Base-by-base conservation (phyloP, 1,140 invertebrate species). In the Lepidotrigona ventralis region DNA sequence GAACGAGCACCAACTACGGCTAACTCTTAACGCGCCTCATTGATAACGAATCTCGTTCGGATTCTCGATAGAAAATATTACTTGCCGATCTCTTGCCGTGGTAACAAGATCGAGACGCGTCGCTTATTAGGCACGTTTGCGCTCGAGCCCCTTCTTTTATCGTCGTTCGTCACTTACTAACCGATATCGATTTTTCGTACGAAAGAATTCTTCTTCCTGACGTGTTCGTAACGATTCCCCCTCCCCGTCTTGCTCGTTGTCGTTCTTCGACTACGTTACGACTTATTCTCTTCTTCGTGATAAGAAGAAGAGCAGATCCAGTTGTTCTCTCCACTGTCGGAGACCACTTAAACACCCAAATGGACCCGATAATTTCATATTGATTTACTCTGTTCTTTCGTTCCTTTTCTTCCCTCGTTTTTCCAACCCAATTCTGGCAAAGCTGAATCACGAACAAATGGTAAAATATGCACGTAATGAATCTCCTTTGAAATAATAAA, bases 321-420 rank as follows among this genome's bases (percentile, higher is more conserved):
- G 86, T 85, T 68, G 39, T 60, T 74, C 79, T 63, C 58, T 72
- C 56, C 68, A 46, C n/a, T n/a, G 39, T 23, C 39, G 56, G n/a
- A n/a, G 78, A 72, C 85, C 88, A 86, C 85, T 88, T 88, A 88
- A 83, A 88, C 83, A 79, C 72, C 81, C 74, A 84, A 85, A 88
- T 85, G 86, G 86, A 89, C 81, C 85, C 78, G 88, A 88, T 89
- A 85, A 89, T 89, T 88, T 89, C 85, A 82, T 86, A 81, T 86
- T 88, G 86, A 86, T 86, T 89, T 85, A 88, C 85, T 72, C 75
- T 79, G 54, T 51, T 39, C 39, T 17, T 1, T 12, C 72, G 17
- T 17, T 66, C 33, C 12, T 23, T n/a, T 21, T 8, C 33, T 26
- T 70, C 39, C 6, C 39, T 46, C 39, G 39, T 46, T 39, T 39